Conservation (phyloP, 2,113 vertebrate genomes). For the Myrmecobius fasciatus region DNA sequence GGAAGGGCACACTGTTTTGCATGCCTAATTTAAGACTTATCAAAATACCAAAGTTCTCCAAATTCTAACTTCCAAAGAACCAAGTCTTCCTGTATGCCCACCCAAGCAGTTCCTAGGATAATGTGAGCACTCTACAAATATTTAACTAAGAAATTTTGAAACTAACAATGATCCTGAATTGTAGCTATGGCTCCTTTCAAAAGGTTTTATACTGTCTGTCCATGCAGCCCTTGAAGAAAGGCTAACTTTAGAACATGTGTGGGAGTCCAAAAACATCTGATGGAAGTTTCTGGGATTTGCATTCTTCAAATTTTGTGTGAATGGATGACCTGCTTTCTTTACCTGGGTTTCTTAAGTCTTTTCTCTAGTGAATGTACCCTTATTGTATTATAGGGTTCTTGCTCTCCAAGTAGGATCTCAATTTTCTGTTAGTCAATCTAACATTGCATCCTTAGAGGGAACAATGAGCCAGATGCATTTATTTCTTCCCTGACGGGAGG, state of each 20-base stretch:
- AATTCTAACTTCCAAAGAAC: neutral
- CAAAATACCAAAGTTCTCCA: neutral
- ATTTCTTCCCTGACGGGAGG: neutral
- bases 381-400: neutral
- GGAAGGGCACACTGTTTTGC: neutral
- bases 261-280: neutral
- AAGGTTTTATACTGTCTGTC: rapidly evolving
- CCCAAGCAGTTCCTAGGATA: neutral
- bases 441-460: neutral
- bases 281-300: neutral
- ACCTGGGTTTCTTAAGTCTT: neutral
- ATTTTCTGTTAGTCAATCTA: neutral
- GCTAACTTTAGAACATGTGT: neutral
- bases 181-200: neutral
- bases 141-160: neutral
- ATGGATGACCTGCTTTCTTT: neutral
- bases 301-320: neutral
- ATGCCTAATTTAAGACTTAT: constrained; percentile 15
- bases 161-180: neutral
- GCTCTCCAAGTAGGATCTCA: neutral
- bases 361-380: neutral
- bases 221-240: neutral
- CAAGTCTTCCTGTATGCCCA: neutral
- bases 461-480: neutral
- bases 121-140: neutral